Evolutionary conservation across 2,797 vertebrate species (phyloP).

Genomic region (Emys orbicularis): DNA sequence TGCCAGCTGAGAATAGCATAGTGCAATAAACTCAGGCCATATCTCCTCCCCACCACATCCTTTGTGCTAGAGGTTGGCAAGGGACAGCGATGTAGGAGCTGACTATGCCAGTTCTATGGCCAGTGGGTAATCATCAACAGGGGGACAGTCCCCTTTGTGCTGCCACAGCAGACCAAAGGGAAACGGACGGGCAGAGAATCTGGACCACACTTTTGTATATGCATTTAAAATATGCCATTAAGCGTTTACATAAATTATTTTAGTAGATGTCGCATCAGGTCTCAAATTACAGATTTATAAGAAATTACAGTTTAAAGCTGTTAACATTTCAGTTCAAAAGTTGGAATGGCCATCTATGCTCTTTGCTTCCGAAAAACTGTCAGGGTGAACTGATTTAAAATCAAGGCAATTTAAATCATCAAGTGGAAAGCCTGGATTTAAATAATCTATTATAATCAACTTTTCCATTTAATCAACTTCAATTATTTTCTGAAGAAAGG

Average conservation of each 20-base stretch:
- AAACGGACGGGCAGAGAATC: not conserved
- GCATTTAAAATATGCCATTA: not conserved
- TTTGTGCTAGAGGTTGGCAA: rapidly evolving
- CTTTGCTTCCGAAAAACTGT: not conserved
- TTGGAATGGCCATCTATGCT: not conserved
- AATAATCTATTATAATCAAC: not conserved
- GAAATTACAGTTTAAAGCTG: not conserved
- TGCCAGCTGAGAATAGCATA: not conserved
- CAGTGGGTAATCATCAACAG: not conserved
- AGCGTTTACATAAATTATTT: not conserved
- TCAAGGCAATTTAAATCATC: not conserved
- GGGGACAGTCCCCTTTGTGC: not conserved
- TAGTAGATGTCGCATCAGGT: not conserved
- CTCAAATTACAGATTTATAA: not conserved
- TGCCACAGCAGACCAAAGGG: not conserved
- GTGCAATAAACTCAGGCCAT: not conserved
- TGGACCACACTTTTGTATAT: not conserved
- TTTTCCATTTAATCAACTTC: not conserved
- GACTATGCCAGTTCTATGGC: not conserved
- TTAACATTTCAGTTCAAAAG: not conserved
- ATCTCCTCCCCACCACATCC: rapidly evolving
- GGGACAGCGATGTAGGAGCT: rapidly evolving
- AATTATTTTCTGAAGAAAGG: not conserved
- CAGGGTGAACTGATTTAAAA: not conserved
- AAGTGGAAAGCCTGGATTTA: not conserved